A percentile compares a stretch with the other conserved stretches of the same genome.
Evolutionary conservation across 2,113 vertebrate species (phyloP).

Genomic region (Prochilodus magdalenae): DNA sequence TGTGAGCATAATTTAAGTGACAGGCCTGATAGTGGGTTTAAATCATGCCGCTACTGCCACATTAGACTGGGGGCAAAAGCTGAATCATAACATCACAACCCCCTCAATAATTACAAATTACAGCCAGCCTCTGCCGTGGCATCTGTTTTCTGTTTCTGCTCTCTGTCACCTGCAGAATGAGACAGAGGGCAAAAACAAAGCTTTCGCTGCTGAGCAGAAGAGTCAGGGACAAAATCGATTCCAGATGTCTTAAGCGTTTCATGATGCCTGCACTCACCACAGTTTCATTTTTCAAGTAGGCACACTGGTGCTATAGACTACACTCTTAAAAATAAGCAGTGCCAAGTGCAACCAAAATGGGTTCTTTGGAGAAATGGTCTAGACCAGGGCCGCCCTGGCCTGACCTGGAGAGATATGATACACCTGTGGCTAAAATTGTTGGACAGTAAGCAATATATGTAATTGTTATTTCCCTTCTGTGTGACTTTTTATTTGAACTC

Average conservation of each 20-base stretch:
- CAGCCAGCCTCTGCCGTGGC: slow-evolving; percentile 41
- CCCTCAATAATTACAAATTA: slow-evolving; percentile 65
- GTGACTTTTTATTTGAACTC: no score
- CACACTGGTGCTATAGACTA: background rate
- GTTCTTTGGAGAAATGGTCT: background rate
- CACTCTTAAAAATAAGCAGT: background rate
- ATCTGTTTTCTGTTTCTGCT: slow-evolving; percentile 38
- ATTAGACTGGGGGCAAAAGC: slow-evolving; percentile 50
- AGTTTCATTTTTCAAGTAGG: background rate
- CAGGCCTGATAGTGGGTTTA: slow-evolving; percentile 60
- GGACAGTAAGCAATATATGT: no score
- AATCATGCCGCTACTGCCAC: slow-evolving; percentile 57
- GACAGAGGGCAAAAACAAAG: slow-evolving; percentile 39
- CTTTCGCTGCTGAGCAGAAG: background rate
- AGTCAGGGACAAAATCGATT: background rate
- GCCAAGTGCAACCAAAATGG: background rate
- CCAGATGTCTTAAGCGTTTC: background rate
- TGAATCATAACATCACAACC: slow-evolving; percentile 60
- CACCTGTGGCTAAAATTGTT: no score
- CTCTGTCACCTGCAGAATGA: slow-evolving; percentile 55
- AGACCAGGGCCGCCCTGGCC: no score
- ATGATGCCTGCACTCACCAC: background rate
- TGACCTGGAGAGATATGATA: no score
- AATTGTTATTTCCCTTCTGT: no score
- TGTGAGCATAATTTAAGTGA: slow-evolving; percentile 59